Evolutionary conservation across 37 sponge, comb jelly and placozoan species (phyloP).

Genomic region (Haliclona indistincta): DNA sequence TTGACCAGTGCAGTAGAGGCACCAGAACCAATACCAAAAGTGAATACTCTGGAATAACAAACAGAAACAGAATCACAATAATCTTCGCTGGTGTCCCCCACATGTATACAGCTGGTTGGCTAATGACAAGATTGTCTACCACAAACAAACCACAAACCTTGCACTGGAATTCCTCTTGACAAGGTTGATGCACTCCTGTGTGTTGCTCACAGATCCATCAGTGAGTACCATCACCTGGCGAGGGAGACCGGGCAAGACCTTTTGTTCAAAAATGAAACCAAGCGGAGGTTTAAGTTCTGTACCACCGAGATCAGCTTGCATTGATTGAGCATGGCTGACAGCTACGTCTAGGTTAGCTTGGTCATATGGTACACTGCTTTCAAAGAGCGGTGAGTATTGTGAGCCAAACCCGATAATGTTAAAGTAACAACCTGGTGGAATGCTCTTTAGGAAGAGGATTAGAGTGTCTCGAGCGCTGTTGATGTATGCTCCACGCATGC

Average conservation of each 20-base stretch:
- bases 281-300: conserved; percentile 55
- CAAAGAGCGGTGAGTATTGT: conserved; percentile 39
- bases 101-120: too few relatives aligned
- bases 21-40: conserved; percentile 71
- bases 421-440: conserved; percentile 54
- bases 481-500: conserved; percentile 60
- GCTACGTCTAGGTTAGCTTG: conserved; percentile 51
- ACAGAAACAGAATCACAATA: too few relatives aligned
- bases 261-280: conserved; percentile 39
- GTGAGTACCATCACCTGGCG: conserved; percentile 65
- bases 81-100: too few relatives aligned
- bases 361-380: conserved; percentile 36
- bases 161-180: conserved; percentile 51
- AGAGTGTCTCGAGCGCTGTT: conserved; percentile 51
- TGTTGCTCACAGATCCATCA: conserved; percentile 69
- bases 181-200: conserved; percentile 25
- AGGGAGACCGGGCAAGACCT: conserved; percentile 26
- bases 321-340: conserved; percentile 12
- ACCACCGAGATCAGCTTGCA: conserved; percentile 68
- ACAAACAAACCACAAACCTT: too few relatives aligned
- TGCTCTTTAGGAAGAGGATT: conserved; percentile 48
- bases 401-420: conserved; percentile 79
- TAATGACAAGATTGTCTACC: too few relatives aligned
- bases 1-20: conserved; percentile 68
- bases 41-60: conserved; percentile 62